phyloP scores from a whole-genome alignment of 2,797 vertebrate species.

The Hephaestus fuliginosus region DNA sequence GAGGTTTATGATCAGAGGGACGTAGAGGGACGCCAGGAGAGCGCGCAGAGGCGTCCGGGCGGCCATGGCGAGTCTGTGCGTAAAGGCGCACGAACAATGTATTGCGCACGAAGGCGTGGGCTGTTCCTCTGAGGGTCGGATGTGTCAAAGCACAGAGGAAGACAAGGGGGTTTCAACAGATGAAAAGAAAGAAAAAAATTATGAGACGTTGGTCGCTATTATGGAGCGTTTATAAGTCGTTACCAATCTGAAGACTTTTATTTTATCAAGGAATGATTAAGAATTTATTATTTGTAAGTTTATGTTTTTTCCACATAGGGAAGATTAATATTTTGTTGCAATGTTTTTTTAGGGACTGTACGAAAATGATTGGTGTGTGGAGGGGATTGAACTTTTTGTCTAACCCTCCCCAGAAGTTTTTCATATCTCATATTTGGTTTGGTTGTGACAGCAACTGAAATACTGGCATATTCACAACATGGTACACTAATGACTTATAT shows the following conservation, averaged over 20 bases:
- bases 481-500: too few relatives aligned
- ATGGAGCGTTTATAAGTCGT: too few relatives aligned
- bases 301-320: background rate
- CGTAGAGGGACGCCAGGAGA: constrained; percentile 1
- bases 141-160: background rate
- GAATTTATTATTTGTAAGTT: background rate
- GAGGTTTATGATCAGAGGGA: background rate
- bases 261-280: background rate
- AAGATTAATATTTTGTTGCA: background rate
- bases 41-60: background rate
- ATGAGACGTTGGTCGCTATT: too few relatives aligned
- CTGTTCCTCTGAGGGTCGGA: background rate
- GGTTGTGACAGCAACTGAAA: background rate
- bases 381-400: background rate
- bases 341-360: background rate
- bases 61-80: constrained; percentile 50
- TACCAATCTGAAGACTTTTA: too few relatives aligned
- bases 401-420: background rate
- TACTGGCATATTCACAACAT: background rate
- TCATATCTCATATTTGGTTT: background rate
- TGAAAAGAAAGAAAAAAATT: too few relatives aligned
- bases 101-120: background rate
- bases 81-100: constrained; percentile 33
- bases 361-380: background rate
- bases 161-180: too few relatives aligned